Evolutionary conservation across 2,113 vertebrate genomes (phyloP).

Genomic region (Embiotoca jacksoni): DNA sequence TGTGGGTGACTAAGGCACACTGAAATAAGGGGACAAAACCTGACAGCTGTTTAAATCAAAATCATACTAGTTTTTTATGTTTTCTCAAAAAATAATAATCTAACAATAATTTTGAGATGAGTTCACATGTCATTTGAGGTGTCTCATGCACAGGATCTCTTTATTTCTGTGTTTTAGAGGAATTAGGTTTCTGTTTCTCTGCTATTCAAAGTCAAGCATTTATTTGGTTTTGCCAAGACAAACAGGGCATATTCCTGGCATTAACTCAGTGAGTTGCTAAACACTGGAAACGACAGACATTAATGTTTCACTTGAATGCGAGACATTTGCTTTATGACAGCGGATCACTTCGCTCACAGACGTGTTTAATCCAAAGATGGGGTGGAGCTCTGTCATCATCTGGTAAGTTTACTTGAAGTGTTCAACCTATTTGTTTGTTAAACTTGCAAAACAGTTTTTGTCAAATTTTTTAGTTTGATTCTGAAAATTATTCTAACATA

Average conservation of each 20-base stretch:
- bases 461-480: fast-evolving
- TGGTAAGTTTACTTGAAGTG: constrained; percentile 50
- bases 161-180: not conserved
- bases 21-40: too few species aligned
- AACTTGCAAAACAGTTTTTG: not conserved
- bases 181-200: constrained; percentile 2
- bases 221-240: constrained; percentile 74
- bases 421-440: not conserved
- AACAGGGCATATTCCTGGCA: constrained; percentile 74
- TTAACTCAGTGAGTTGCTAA: constrained; percentile 60
- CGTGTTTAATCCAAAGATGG: constrained; percentile 38
- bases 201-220: constrained; percentile 17
- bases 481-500: not conserved
- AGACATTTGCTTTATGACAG: constrained; percentile 36
- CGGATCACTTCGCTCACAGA: constrained; percentile 6
- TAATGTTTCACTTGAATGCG: constrained; percentile 58
- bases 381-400: constrained; percentile 33
- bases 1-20: too few species aligned
- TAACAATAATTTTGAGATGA: fast-evolving
- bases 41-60: too few species aligned
- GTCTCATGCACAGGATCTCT: not conserved
- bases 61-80: too few species aligned
- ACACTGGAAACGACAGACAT: constrained; percentile 50
- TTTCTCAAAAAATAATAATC: not conserved
- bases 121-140: not conserved